Conservation (phyloP, 1,140 invertebrate species). For the Drosophila sechellia region DNA sequence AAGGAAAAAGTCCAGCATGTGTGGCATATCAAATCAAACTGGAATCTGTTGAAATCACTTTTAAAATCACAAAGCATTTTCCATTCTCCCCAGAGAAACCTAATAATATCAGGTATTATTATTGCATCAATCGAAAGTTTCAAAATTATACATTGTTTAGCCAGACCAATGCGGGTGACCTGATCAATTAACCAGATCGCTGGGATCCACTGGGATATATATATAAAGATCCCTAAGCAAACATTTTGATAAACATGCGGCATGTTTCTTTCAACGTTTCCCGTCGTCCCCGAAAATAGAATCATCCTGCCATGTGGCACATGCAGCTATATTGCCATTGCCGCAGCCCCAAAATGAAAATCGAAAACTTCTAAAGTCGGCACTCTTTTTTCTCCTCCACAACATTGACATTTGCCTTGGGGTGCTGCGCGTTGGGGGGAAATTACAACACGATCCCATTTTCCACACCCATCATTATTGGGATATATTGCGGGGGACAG, state of each 20-base stretch:
- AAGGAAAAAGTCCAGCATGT: neutral
- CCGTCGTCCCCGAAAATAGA: slow-evolving; percentile 22
- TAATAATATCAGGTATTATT: neutral
- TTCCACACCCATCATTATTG: slow-evolving; percentile 38
- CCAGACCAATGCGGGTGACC: slow-evolving; percentile 1
- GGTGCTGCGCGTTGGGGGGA: slow-evolving; percentile 36
- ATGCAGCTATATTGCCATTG: neutral
- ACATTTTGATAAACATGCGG: slow-evolving; percentile 29
- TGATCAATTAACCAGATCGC: slow-evolving; percentile 19
- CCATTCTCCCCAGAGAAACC: too few relatives aligned
- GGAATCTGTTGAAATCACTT: too few relatives aligned
- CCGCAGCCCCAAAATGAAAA: slow-evolving; percentile 15
- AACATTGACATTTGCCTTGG: slow-evolving; percentile 75
- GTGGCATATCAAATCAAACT: too few relatives aligned
- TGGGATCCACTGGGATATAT: neutral
- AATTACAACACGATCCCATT: slow-evolving; percentile 65
- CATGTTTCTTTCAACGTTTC: slow-evolving; percentile 40
- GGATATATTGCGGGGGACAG: slow-evolving; percentile 4
- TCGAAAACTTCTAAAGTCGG: slow-evolving; percentile 35
- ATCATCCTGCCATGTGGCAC: slow-evolving; percentile 33
- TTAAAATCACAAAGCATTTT: too few relatives aligned
- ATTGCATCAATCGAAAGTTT: neutral
- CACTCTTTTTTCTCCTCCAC: slow-evolving; percentile 3
- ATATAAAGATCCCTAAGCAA: slow-evolving; percentile 2
- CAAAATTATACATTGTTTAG: slow-evolving; percentile 11